phyloP scores from a whole-genome alignment of 2,888 invertebrate genomes.

The Dysmachus trigonus region DNA sequence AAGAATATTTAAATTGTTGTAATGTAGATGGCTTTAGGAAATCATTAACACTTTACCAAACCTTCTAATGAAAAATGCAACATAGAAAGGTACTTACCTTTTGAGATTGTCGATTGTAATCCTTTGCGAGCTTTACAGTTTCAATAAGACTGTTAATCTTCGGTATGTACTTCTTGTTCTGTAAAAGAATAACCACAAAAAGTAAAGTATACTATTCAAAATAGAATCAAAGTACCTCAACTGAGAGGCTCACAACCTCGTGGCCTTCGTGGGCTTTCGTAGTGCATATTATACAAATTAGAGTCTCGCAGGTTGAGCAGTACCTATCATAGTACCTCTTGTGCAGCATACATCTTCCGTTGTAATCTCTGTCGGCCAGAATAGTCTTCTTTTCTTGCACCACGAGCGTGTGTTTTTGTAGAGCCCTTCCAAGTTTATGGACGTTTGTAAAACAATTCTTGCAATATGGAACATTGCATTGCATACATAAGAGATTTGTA shows the following conservation, averaged over 20 bases:
- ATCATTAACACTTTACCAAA: background rate
- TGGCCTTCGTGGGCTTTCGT: constrained; percentile 52
- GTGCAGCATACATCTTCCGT: constrained; percentile 52
- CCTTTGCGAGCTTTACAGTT: constrained; percentile 53
- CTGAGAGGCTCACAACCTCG: constrained; percentile 47
- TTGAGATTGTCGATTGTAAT: constrained; percentile 54
- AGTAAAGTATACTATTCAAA: background rate
- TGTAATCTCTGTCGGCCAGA: constrained; percentile 45
- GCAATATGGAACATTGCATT: constrained; percentile 58
- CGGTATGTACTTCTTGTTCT: constrained; percentile 53
- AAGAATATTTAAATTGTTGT: no score
- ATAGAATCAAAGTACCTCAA: constrained; percentile 51
- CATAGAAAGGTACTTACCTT: constrained; percentile 53
- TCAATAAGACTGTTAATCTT: constrained; percentile 53
- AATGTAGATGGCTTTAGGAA: no score
- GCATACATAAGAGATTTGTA: constrained; percentile 56
- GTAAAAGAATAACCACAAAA: background rate
- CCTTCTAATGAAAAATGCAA: background rate
- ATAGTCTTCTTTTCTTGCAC: constrained; percentile 42
- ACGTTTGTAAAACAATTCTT: constrained; percentile 57
- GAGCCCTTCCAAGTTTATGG: constrained; percentile 57
- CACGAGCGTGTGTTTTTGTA: constrained; percentile 55
- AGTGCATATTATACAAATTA: constrained; percentile 54
- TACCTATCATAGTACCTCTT: constrained; percentile 50
- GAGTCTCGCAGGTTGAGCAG: constrained; percentile 54